Evolutionary conservation across 2,113 vertebrate genomes (phyloP).

Genomic region (Cebidichthys violaceus): DNA sequence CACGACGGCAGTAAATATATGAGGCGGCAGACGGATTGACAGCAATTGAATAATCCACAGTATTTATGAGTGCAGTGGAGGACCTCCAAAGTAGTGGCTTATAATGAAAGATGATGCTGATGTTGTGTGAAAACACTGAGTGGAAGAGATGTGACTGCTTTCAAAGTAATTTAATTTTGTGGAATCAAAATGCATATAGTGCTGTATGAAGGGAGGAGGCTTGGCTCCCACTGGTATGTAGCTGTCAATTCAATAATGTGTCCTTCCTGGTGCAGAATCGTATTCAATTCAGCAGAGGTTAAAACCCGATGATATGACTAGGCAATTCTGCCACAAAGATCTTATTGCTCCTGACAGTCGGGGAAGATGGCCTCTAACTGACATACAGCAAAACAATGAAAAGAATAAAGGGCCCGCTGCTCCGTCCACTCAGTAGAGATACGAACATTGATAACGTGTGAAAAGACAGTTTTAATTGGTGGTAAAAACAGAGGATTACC

Average conservation of each 20-base stretch:
- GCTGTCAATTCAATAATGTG: conserved; percentile 63
- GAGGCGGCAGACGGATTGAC: conserved; percentile 63
- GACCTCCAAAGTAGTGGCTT: conserved; percentile 37
- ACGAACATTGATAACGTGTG: neutral
- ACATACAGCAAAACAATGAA: conserved; percentile 39
- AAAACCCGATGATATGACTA: conserved; percentile 61
- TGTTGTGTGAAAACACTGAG: conserved; percentile 64
- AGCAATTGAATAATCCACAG: conserved; percentile 68
- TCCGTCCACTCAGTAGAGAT: neutral
- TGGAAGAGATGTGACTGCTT: conserved; percentile 50
- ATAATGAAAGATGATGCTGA: conserved; percentile 74
- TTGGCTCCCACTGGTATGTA: conserved; percentile 45
- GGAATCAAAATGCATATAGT: conserved; percentile 63
- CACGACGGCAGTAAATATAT: conserved; percentile 54
- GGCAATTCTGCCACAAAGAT: conserved; percentile 39
- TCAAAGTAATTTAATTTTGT: conserved; percentile 61
- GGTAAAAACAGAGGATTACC: neutral
- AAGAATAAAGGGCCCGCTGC: conserved; percentile 12
- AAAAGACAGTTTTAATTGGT: neutral
- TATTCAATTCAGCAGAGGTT: conserved; percentile 63
- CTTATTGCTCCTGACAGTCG: conserved; percentile 56
- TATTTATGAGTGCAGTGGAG: conserved; percentile 61
- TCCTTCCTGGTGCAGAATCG: conserved; percentile 43
- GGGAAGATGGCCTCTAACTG: conserved; percentile 6
- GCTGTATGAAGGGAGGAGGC: conserved; percentile 28